Evolutionary conservation across 2,888 invertebrate species (phyloP).

Genomic region (Drosophila paranaensis): DNA sequence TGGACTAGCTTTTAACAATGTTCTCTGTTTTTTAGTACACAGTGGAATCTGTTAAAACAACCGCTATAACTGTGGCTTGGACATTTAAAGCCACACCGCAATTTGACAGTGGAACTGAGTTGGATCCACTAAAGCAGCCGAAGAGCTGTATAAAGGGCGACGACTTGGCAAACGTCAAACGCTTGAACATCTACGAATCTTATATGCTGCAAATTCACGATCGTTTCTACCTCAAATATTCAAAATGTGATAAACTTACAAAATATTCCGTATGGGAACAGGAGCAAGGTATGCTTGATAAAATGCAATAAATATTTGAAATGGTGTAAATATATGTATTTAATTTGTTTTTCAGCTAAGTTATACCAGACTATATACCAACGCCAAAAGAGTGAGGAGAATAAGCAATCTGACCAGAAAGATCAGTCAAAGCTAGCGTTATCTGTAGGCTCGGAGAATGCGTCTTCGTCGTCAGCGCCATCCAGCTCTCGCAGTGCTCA

Average conservation of each 20-base stretch:
- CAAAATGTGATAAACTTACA: conserved; percentile 90
- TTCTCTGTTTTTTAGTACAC: conserved; percentile 86
- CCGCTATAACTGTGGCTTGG: conserved; percentile 94
- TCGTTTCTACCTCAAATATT: conserved; percentile 92
- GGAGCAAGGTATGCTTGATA: conserved; percentile 86
- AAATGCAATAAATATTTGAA: background rate
- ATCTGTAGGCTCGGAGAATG: conserved; percentile 18
- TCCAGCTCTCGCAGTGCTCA: conserved; percentile 49
- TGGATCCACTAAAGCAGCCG: conserved; percentile 87
- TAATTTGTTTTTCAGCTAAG: conserved; percentile 36
- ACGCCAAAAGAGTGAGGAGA: conserved; percentile 47
- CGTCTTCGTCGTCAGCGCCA: conserved; percentile 34
- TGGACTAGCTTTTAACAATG: too few relatives aligned
- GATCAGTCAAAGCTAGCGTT: conserved; percentile 14
- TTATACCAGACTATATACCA: conserved; percentile 46
- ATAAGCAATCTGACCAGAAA: conserved; percentile 22
- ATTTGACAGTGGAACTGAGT: conserved; percentile 84
- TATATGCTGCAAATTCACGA: conserved; percentile 96
- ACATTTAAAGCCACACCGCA: conserved; percentile 90
- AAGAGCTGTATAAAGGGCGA: conserved; percentile 89
- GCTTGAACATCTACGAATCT: conserved; percentile 94
- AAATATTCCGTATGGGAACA: conserved; percentile 92
- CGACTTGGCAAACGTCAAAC: conserved; percentile 92
- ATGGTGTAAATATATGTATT: background rate
- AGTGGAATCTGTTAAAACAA: conserved; percentile 93